Percentiles rank a stretch among this genome's conserved stretches.
phyloP scores from a whole-genome alignment of 2,888 invertebrate species.

The Troglohyphantes excavatus region DNA sequence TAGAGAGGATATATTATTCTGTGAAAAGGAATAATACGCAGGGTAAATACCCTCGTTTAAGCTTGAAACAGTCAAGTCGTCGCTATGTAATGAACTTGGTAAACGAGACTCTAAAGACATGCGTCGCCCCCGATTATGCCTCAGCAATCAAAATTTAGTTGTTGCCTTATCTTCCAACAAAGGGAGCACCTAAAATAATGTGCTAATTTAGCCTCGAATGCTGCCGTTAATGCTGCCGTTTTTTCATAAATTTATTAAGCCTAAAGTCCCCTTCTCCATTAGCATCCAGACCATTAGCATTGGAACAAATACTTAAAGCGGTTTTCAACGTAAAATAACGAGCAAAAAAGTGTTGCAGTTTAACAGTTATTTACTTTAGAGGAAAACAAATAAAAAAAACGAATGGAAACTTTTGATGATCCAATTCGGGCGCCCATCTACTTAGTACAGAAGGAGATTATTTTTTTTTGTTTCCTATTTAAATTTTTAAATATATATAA shows the following conservation, averaged over 20 bases:
- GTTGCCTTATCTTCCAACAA: slow-evolving; percentile 59
- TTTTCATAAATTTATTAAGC: slow-evolving; percentile 59
- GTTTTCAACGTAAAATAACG: slow-evolving; percentile 42
- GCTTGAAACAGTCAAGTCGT: slow-evolving; percentile 58
- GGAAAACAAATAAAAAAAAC: slow-evolving; percentile 29
- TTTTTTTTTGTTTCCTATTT: slow-evolving; percentile 8
- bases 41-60: slow-evolving; percentile 24
- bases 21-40: slow-evolving; percentile 33
- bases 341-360: slow-evolving; percentile 56
- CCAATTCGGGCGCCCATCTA: slow-evolving; percentile 1
- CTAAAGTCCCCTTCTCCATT: slow-evolving; percentile 2
- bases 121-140: slow-evolving; percentile 32
- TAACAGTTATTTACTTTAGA: slow-evolving; percentile 63
- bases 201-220: slow-evolving; percentile 56
- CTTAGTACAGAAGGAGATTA: background rate
- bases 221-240: slow-evolving; percentile 40
- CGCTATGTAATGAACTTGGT: slow-evolving; percentile 42
- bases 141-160: slow-evolving; percentile 53
- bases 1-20: slow-evolving; percentile 51
- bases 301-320: slow-evolving; percentile 48
- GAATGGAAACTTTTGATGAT: slow-evolving; percentile 41
- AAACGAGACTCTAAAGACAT: slow-evolving; percentile 54
- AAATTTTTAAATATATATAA: no score
- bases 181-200: slow-evolving; percentile 48
- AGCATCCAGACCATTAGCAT: slow-evolving; percentile 49